phyloP scores from a whole-genome alignment of 2,888 invertebrate genomes.

The Ptychoptera contaminata region DNA sequence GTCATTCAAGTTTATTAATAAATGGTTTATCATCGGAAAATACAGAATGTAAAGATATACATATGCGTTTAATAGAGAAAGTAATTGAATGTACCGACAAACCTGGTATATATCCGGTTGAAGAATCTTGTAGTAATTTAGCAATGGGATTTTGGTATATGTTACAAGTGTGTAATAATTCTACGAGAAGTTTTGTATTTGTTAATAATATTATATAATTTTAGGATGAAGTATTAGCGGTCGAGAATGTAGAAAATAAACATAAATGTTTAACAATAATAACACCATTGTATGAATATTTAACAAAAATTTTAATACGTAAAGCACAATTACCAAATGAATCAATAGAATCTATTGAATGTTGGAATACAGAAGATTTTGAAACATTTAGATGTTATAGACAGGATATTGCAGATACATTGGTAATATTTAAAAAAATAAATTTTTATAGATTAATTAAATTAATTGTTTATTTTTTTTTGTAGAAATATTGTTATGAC shows the following conservation, averaged over 20 bases:
- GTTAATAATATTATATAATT: not conserved
- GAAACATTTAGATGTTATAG: constrained; percentile 77
- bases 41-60: constrained; percentile 36
- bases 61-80: constrained; percentile 48
- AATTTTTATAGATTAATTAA: constrained; percentile 1
- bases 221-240: constrained; percentile 25
- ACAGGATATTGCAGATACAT: constrained; percentile 72
- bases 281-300: constrained; percentile 61
- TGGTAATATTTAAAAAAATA: constrained; percentile 35
- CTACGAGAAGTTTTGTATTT: not conserved
- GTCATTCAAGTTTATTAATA: constrained; percentile 41
- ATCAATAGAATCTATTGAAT: constrained; percentile 31
- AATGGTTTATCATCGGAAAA: constrained; percentile 23
- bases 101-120: constrained; percentile 69
- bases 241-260: constrained; percentile 21
- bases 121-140: constrained; percentile 74
- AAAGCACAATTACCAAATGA: constrained; percentile 65
- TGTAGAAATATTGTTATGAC: constrained; percentile 70
- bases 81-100: constrained; percentile 65
- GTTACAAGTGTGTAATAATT: constrained; percentile 48
- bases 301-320: constrained; percentile 57
- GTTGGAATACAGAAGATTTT: constrained; percentile 58
- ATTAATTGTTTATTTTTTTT: constrained; percentile 14
- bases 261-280: constrained; percentile 35
- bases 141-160: constrained; percentile 87